Evolutionary conservation across 2,888 invertebrate species (phyloP).

Genomic region (Maniola hyperantus): DNA sequence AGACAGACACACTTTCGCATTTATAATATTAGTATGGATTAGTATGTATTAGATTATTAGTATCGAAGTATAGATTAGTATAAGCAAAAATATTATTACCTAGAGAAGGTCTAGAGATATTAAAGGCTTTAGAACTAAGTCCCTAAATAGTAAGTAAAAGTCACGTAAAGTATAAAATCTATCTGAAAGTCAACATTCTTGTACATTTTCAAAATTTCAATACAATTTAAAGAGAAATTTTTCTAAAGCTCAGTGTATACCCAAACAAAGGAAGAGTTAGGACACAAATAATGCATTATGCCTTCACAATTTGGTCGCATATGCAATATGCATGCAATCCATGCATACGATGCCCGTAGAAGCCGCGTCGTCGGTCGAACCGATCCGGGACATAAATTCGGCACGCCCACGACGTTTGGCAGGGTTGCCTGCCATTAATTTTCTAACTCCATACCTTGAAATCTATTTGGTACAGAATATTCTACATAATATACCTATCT

Average conservation of each 20-base stretch:
- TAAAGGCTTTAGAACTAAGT: too few relatives aligned
- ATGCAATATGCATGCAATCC: constrained; percentile 24
- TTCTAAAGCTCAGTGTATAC: constrained; percentile 11
- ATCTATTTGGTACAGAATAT: too few relatives aligned
- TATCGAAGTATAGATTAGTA: too few relatives aligned
- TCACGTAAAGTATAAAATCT: too few relatives aligned
- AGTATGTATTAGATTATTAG: too few relatives aligned
- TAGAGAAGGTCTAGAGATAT: too few relatives aligned
- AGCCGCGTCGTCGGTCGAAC: constrained; percentile 43
- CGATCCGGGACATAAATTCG: constrained; percentile 52
- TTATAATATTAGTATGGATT: too few relatives aligned
- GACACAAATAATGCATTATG: constrained; percentile 43
- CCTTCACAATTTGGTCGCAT: constrained; percentile 37
- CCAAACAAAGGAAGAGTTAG: constrained; percentile 28
- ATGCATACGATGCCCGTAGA: constrained; percentile 38
- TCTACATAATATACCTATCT: too few relatives aligned
- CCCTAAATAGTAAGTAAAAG: too few relatives aligned
- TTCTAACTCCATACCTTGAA: too few relatives aligned
- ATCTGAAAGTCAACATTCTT: background rate
- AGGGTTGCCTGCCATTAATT: constrained; percentile 36
- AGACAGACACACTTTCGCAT: too few relatives aligned
- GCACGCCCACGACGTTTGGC: constrained; percentile 49
- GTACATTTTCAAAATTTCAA: background rate
- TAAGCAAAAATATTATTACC: too few relatives aligned
- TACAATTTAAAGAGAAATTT: constrained; percentile 17